Base-by-base conservation (phyloP, 2,888 invertebrate genomes). In the Palloptera scutellata region DNA sequence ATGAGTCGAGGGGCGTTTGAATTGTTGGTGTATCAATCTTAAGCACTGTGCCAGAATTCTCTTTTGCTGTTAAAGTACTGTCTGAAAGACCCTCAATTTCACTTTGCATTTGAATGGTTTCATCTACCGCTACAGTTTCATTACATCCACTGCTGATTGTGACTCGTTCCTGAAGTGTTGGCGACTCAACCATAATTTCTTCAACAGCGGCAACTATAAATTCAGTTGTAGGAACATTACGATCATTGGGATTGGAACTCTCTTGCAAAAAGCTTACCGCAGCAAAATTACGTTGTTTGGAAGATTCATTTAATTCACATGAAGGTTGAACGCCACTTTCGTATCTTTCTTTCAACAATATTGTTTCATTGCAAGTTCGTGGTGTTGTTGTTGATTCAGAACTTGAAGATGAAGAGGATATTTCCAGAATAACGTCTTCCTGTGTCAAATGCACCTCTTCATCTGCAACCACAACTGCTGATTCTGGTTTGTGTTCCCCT, bases 131-230 rank as follows among this genome's bases (percentile, higher is more conserved):
- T 30, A 30, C 6, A 30, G 30, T 30, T 30, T 30, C 30, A 30
- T 6, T 30, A 4, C 2, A 4, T 30, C 3, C 30, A 30, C 30
- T 30, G 6, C 30, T 30, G 6, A 6, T 30, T 30, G 30, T 4
- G 6, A 6, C 30, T 30, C 3, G 30, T 30, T 30, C 3, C 6
- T 30, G 30, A 4, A 4, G 30, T 30, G 30, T 4, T 30, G 30
- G 30, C 6, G 30, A 64, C 30, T 67, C 72, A 10, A 64, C 55
- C 12, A 65, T 43, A n/a, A 72, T 68, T 30, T 72, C 72, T 64
- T 72, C 72, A 53, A 70, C 70, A 13, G 72, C 66, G 12, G 70
- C 72, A 1, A 72, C 70, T 64, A 68, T 65, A n/a, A 72, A 68
- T 48, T 72, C 72, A 5, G 70, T 20, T 30, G 60, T 58, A 11